Percentiles rank a stretch among this genome's conserved stretches.
phyloP scores from a whole-genome alignment of 2,797 vertebrate genomes.

The Alexandromys oeconomus region DNA sequence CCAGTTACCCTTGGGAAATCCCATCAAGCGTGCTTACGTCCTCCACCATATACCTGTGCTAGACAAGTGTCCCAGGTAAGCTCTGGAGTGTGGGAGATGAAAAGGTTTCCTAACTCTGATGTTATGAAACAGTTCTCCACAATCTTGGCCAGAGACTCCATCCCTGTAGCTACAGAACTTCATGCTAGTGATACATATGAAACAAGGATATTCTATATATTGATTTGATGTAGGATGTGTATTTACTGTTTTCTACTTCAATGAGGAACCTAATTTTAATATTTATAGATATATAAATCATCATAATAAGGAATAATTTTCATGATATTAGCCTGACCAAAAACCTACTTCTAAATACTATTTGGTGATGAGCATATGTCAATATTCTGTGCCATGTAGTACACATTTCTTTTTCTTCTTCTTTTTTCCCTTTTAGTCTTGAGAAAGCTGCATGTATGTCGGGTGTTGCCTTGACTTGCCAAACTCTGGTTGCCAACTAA shows the following conservation, averaged over 20 bases:
- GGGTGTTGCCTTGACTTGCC: neutral
- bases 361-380: neutral
- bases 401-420: neutral
- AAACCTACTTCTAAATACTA: neutral
- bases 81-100: accelerated
- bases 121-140: accelerated
- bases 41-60: accelerated
- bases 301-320: neutral
- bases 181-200: accelerated
- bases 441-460: neutral
- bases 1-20: neutral
- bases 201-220: neutral
- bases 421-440: neutral
- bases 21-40: accelerated
- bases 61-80: accelerated
- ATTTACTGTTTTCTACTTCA: neutral
- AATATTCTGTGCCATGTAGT: accelerated
- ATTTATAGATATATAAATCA: neutral
- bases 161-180: neutral
- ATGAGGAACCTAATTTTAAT: neutral
- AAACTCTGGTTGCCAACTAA: neutral
- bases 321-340: neutral
- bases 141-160: accelerated
- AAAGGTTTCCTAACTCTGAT: neutral
- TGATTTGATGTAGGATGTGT: neutral